A percentile compares a stretch with the other conserved stretches of the same genome.
Conservation (phyloP, 2,797 vertebrate species). For the Gobionotothen gibberifrons region DNA sequence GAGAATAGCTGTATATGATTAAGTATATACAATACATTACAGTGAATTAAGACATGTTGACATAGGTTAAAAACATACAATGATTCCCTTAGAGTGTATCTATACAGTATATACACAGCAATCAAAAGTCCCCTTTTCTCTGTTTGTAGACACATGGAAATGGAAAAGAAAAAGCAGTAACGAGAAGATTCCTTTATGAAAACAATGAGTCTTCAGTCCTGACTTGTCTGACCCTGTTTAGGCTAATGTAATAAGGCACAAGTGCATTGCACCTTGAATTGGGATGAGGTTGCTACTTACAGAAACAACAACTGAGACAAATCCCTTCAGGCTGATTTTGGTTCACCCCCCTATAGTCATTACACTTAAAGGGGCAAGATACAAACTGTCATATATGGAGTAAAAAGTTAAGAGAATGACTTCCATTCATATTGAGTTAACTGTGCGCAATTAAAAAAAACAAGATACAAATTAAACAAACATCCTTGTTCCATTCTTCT, state of each 20-base stretch:
- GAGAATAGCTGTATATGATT: constrained; percentile 16
- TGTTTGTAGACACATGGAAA: neutral
- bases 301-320: constrained; percentile 6
- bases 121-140: constrained; percentile 40
- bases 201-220: constrained; percentile 13
- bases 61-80: constrained; percentile 31
- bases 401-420: neutral
- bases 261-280: constrained; percentile 8
- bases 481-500: constrained; percentile 7
- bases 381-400: neutral
- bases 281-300: constrained; percentile 16
- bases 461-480: constrained; percentile 17
- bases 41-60: constrained; percentile 27
- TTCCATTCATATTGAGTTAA: neutral
- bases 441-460: too few species aligned
- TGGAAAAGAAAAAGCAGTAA: constrained; percentile 13
- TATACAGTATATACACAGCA: neutral
- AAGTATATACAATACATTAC: constrained; percentile 45
- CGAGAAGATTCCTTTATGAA: neutral
- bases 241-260: constrained; percentile 55
- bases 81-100: constrained; percentile 1
- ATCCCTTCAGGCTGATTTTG: neutral
- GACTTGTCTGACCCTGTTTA: constrained; percentile 20
- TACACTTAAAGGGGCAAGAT: neutral
- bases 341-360: constrained; percentile 4